Evolutionary conservation across 2,797 vertebrate species (phyloP).

Genomic region (Gymnodraco acuticeps): DNA sequence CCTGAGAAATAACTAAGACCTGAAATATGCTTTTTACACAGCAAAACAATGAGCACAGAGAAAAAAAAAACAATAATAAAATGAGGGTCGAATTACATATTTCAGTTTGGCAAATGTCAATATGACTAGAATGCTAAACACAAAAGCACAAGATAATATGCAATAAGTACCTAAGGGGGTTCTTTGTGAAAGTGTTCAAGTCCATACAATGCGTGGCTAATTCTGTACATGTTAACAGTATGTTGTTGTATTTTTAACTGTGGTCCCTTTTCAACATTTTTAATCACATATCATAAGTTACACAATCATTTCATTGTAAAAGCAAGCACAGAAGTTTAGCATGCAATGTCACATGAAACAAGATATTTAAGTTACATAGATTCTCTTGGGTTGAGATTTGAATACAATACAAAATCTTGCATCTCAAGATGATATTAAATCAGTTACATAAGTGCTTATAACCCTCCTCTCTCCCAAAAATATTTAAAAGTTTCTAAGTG

Average conservation of each 20-base stretch:
- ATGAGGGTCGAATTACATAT: conserved; percentile 30
- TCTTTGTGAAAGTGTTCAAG: conserved; percentile 61
- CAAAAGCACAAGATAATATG: conserved; percentile 37
- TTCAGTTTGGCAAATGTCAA: conserved; percentile 44
- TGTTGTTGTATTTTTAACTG: conserved; percentile 1
- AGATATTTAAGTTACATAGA: conserved; percentile 1
- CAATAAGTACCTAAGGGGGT: conserved; percentile 40
- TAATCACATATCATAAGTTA: conserved; percentile 49
- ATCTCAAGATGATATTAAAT: conserved; percentile 25
- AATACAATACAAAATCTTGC: conserved; percentile 18
- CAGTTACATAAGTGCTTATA: conserved; percentile 68
- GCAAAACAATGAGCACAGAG: conserved; percentile 15
- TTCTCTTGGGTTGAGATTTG: conserved; percentile 6
- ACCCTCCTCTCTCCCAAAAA: conserved; percentile 8
- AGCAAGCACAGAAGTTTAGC: conserved; percentile 18
- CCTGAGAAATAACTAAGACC: conserved; percentile 57
- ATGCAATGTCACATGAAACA: conserved; percentile 19
- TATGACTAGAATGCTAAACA: conserved; percentile 36
- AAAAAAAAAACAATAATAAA: conserved; percentile 27
- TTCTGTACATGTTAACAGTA: conserved; percentile 24
- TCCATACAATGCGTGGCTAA: conserved; percentile 35
- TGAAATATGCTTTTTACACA: conserved; percentile 39
- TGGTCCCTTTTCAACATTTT: conserved; percentile 73
- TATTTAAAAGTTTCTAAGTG: not conserved
- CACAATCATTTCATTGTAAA: conserved; percentile 29